Percentiles rank a stretch among this genome's conserved stretches.
Conservation (phyloP, 2,797 vertebrate genomes). For the Florisuga fusca region DNA sequence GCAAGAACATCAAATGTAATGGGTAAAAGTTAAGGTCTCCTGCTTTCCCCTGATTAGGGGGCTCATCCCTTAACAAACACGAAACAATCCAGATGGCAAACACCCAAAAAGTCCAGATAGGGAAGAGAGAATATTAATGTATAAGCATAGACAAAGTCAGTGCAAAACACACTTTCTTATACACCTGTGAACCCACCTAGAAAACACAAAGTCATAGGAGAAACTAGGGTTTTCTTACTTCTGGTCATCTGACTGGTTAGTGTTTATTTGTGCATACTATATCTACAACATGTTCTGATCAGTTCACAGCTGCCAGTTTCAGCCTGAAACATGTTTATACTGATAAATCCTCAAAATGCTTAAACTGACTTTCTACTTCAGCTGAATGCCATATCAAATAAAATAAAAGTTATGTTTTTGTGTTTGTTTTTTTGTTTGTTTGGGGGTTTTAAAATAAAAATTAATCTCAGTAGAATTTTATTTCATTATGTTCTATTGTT, state of each 20-base stretch:
- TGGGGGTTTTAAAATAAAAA: neutral
- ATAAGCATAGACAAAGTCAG: neutral
- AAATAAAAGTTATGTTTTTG: neutral
- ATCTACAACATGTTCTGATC: neutral
- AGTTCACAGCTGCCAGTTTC: neutral
- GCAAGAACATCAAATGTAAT: neutral
- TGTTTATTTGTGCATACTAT: neutral
- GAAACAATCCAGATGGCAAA: neutral
- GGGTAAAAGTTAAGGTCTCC: neutral
- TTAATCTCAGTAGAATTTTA: neutral
- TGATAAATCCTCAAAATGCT: neutral
- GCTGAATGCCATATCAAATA: neutral
- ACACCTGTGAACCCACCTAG: neutral
- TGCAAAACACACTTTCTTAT: neutral
- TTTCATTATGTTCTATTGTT: fast-evolving
- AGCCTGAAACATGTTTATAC: neutral
- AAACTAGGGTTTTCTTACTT: neutral
- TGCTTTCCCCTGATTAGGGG: neutral
- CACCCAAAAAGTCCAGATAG: neutral
- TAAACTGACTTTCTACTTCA: neutral
- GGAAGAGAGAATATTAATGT: neutral
- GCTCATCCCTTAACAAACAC: neutral
- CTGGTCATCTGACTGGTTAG: neutral
- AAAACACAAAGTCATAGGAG: neutral
- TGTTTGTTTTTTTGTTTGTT: too few species aligned